phyloP scores from a whole-genome alignment of 2,113 vertebrate genomes.

The Corythaeola cristata region DNA sequence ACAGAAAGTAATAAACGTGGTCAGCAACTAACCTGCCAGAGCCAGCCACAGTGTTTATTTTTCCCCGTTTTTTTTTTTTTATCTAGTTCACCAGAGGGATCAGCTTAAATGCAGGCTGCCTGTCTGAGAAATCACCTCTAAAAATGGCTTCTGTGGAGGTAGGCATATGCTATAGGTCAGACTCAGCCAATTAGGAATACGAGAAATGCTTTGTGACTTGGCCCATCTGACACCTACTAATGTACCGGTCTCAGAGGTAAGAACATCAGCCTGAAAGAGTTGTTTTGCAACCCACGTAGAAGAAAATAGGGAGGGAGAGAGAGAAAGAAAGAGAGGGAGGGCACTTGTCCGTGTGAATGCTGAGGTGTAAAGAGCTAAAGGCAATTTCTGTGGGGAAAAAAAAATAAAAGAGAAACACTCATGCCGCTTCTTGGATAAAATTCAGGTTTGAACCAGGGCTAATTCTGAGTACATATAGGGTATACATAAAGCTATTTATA shows the following conservation, averaged over 20 bases:
- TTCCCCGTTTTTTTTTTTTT: background rate
- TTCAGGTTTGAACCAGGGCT: background rate
- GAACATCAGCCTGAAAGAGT: background rate
- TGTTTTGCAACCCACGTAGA: rapidly evolving
- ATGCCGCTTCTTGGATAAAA: background rate
- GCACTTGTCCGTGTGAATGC: background rate
- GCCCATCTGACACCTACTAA: background rate
- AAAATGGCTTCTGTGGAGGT: background rate
- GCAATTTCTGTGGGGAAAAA: background rate
- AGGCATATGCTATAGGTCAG: background rate
- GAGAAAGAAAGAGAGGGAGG: background rate
- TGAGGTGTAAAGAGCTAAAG: background rate
- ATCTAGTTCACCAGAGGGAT: background rate
- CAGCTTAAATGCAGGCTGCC: background rate
- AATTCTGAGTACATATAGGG: background rate
- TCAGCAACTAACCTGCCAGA: background rate
- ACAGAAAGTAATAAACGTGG: background rate
- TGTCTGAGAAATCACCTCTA: background rate
- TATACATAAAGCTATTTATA: background rate
- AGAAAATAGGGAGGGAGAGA: background rate
- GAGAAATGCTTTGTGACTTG: background rate
- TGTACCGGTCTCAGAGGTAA: background rate
- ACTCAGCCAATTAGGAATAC: background rate
- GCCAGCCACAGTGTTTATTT: background rate
- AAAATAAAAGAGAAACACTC: background rate